phyloP scores from a whole-genome alignment of 2,113 vertebrate genomes.

The Telmatochromis sp. region DNA sequence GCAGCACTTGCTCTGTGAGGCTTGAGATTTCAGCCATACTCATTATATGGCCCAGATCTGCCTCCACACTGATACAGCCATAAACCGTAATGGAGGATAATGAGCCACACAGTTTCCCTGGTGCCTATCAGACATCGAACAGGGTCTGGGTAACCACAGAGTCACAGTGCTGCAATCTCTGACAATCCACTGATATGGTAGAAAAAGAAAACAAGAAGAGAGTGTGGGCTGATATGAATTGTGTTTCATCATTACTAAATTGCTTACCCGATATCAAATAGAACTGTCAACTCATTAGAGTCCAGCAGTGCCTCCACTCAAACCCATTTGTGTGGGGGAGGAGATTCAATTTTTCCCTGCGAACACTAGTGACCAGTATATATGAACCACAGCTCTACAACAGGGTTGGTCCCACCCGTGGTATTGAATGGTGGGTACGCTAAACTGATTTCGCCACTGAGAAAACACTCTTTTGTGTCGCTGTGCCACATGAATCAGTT shows the following conservation, averaged over 20 bases:
- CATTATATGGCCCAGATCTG: conserved; percentile 57
- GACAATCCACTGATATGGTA: neutral
- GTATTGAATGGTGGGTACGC: neutral
- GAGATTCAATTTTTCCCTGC: neutral
- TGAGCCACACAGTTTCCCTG: conserved; percentile 49
- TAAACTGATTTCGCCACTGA: neutral
- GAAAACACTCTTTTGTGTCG: neutral
- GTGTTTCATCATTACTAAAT: neutral
- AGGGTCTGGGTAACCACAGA: conserved; percentile 11
- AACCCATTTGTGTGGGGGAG: neutral
- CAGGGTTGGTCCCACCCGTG: neutral
- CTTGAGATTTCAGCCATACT: conserved; percentile 54
- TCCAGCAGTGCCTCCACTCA: neutral
- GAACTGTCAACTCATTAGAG: neutral
- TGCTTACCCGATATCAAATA: neutral
- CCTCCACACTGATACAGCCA: conserved; percentile 52
- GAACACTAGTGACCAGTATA: neutral
- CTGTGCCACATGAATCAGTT: neutral
- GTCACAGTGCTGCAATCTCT: neutral
- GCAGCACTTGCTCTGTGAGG: conserved; percentile 37
- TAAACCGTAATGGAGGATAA: conserved; percentile 63
- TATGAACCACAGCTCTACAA: neutral
- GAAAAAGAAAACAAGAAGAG: neutral
- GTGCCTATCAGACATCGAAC: conserved; percentile 27
- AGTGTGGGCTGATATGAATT: neutral